phyloP scores from a whole-genome alignment of 2,888 invertebrate species.

The Cerastoderma edule region DNA sequence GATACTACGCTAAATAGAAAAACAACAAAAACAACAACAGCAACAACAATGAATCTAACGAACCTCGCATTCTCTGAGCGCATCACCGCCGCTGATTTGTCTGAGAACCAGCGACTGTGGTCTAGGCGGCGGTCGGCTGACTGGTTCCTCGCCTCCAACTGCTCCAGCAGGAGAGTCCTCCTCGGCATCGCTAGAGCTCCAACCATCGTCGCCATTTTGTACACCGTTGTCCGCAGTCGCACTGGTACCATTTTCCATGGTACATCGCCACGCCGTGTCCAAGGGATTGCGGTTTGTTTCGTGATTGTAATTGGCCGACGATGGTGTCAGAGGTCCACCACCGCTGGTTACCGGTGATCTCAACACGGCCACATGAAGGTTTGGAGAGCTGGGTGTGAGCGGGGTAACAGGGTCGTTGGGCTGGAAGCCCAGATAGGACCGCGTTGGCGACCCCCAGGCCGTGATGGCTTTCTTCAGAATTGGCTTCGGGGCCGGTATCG shows the following conservation, averaged over 20 bases:
- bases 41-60: constrained; percentile 7
- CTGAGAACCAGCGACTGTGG: neutral
- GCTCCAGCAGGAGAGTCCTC: no score
- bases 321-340: constrained; percentile 7
- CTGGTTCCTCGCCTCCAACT: neutral
- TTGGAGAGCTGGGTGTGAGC: constrained; percentile 25
- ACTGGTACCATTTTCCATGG: neutral
- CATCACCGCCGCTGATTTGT: constrained; percentile 64
- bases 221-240: neutral
- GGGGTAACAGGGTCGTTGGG: neutral
- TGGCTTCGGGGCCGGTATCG: constrained; percentile 46
- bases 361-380: constrained; percentile 14
- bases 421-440: constrained; percentile 2
- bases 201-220: constrained; percentile 15
- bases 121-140: neutral
- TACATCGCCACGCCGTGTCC: neutral
- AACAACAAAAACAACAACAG: no score
- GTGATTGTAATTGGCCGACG: neutral
- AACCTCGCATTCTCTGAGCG: constrained; percentile 69
- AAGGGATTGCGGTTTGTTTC: neutral
- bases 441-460: constrained; percentile 16
- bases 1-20: no score
- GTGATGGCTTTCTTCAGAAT: constrained; percentile 31
- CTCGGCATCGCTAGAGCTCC: constrained; percentile 18
- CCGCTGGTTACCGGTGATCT: constrained; percentile 8